Evolutionary conservation across 2,888 invertebrate species (phyloP), one percentile per base, ranked within the genome.

Genomic region (Epinotia demarniana): DNA sequence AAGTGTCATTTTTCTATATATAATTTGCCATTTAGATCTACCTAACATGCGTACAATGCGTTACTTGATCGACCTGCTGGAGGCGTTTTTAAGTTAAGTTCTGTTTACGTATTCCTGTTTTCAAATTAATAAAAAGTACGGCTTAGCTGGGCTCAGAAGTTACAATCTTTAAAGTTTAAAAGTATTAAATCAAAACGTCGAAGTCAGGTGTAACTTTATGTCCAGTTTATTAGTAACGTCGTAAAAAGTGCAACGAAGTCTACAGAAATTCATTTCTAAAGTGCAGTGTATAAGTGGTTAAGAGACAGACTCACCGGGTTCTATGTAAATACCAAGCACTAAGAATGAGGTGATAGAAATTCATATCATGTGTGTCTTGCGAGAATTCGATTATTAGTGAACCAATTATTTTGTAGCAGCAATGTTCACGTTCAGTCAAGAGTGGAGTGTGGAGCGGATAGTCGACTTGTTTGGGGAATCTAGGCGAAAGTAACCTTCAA

Each of bases 191-290:
- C 23, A 64, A 60, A 67, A 60, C 60, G 70, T 71, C 63, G 39
- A 64, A 64, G 64, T 53, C 58, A 60, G 64, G 60, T 75, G 70
- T 70, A 74, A 69, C 69, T 71, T 66, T 71, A 60, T 61, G 75
- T 72, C 71, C 62, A 72, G 61, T 75, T 75, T 75, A 72, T 72
- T 72, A 72, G 75, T 75, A 49, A 67, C 62, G 43, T 67, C 55
- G 57, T 75, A 67, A 72, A 75, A 72, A 72, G 75, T 62, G 72
- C 75, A 72, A 75, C 75, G n/a, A 75, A 75, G 75, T 75, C 11
- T 19, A 33, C 61, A 16, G 11, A 55, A 72, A 62, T 75, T 61
- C 55, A 62, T 71, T 71, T 66, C n/a, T 55, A 58, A 19, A 46
- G 61, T 55, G 68, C 55, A 13, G 61, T 66, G 49, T 43, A 63